These are phyloP conservation scores for Pseudeuparius sepicola DNA, from an alignment of 2,888 invertebrate species.

Conservation along the genomic window DNA sequence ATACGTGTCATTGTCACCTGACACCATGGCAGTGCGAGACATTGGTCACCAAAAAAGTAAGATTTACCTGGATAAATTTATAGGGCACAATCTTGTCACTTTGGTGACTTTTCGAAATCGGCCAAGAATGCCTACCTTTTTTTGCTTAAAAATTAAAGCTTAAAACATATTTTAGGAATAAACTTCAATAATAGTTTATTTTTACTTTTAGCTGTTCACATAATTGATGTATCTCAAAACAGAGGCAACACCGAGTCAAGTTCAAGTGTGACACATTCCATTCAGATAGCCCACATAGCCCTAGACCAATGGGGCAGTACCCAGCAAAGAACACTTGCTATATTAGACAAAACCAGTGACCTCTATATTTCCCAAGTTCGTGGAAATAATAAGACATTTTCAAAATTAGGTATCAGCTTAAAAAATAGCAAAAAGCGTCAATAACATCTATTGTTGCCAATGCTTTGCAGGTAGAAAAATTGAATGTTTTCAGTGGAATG, in stretches of 20 bases:
- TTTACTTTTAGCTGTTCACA: conserved; percentile 56
- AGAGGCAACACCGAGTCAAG: conserved; percentile 62
- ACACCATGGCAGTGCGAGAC: conserved; percentile 79
- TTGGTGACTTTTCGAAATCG: neutral
- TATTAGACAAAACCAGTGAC: conserved; percentile 84
- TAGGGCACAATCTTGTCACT: neutral
- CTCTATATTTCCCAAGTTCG: conserved; percentile 70
- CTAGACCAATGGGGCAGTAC: conserved; percentile 76
- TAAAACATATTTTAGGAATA: no score
- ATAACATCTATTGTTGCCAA: neutral
- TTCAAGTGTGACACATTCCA: conserved; percentile 63
- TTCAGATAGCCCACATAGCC: conserved; percentile 70
- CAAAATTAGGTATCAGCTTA: conserved; percentile 56
- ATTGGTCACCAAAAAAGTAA: conserved; percentile 72
- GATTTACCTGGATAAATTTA: no score
- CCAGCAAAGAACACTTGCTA: conserved; percentile 71
- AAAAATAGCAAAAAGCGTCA: conserved; percentile 1
- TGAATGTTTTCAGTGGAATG: conserved; percentile 56
- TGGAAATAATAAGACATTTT: conserved; percentile 51
- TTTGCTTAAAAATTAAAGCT: conserved; percentile 1
- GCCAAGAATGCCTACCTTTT: neutral
- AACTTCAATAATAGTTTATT: no score
- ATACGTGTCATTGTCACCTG: conserved; percentile 74
- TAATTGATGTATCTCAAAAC: conserved; percentile 72
- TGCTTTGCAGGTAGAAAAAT: conserved; percentile 44